These are phyloP conservation scores for Erpetoichthys calabaricus DNA, from an alignment of 2,797 vertebrate genomes.

Conservation along the genomic window DNA sequence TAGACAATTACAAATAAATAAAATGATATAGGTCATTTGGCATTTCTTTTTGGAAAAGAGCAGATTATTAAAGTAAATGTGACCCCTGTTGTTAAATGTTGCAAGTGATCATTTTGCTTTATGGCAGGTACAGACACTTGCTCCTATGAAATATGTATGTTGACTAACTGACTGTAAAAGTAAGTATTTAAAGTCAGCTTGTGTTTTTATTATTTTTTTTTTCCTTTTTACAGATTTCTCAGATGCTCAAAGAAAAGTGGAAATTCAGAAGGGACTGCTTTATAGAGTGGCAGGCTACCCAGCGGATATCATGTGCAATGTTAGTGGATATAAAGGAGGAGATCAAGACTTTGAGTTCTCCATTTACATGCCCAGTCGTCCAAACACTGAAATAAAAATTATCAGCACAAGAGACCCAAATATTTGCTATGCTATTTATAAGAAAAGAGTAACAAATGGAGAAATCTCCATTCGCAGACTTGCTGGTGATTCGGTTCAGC, in stretches of 20 bases:
- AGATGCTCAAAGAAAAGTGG: not conserved
- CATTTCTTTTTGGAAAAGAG: too few species aligned
- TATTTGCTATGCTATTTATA: not conserved
- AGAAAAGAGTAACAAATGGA: not conserved
- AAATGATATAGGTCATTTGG: too few species aligned
- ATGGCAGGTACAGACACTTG: too few species aligned
- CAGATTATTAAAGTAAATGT: too few species aligned
- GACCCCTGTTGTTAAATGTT: too few species aligned
- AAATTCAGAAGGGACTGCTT: not conserved
- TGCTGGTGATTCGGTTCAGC: not conserved
- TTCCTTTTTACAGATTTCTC: not conserved
- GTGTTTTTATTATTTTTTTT: not conserved
- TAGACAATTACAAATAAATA: too few species aligned
- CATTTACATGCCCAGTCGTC: not conserved
- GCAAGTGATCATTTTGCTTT: too few species aligned
- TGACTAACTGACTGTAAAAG: too few species aligned
- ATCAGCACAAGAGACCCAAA: not conserved
- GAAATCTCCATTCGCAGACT: not conserved
- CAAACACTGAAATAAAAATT: not conserved
- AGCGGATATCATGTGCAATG: not conserved
- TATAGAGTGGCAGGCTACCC: not conserved
- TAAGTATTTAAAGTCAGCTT: too few species aligned
- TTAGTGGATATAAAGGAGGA: not conserved
- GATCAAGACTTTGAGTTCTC: not conserved
- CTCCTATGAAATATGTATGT: too few species aligned